Evolutionary conservation across 2,113 vertebrate species (phyloP).

Genomic region (Garra rufa): DNA sequence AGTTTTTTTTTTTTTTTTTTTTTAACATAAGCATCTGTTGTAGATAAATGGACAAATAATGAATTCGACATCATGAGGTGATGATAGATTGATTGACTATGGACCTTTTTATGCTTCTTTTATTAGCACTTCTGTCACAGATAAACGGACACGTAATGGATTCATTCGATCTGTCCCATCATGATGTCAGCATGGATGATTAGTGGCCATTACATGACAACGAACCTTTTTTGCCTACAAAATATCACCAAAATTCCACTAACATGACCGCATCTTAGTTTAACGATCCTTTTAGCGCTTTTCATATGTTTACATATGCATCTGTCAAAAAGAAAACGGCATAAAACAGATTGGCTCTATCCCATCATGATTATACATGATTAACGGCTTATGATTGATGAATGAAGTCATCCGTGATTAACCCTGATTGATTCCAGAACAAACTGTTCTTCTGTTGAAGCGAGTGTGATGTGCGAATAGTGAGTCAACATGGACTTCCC

Average conservation of each 20-base stretch:
- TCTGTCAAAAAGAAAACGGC: not conserved
- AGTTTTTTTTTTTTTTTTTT: not conserved
- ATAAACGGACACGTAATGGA: not conserved
- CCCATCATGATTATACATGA: not conserved
- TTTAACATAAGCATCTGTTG: not conserved
- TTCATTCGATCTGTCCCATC: not conserved
- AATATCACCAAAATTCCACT: not conserved
- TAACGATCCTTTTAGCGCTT: not conserved
- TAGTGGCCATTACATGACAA: not conserved
- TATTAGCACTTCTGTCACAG: too few species aligned
- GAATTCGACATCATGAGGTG: not conserved
- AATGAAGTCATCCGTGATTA: not conserved
- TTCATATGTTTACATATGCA: not conserved
- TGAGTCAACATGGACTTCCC: slow-evolving; percentile 29
- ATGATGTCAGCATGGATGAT: not conserved
- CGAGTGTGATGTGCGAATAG: not conserved
- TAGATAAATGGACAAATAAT: not conserved
- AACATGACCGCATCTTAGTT: not conserved
- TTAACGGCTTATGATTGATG: not conserved
- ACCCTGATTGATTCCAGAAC: not conserved
- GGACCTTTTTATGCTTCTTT: too few species aligned
- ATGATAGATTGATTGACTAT: too few species aligned
- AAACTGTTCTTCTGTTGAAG: not conserved
- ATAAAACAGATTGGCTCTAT: not conserved
- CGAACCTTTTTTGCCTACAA: not conserved